Evolutionary conservation across 2,113 vertebrate genomes (phyloP).

Genomic region (Cyphomyrus discorhynchus): DNA sequence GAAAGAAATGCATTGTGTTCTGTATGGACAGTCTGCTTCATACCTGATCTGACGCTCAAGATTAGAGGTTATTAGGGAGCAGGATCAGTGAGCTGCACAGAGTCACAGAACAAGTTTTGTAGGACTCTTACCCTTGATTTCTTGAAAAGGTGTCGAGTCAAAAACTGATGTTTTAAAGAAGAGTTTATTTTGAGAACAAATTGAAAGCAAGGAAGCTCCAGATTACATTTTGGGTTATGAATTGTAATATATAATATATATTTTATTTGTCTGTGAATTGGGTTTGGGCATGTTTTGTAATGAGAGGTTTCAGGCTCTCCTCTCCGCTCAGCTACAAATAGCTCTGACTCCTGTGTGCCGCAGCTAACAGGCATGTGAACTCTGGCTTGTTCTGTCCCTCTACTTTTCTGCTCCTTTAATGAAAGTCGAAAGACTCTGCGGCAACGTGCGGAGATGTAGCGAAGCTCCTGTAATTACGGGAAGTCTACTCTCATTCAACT

Average conservation of each 20-base stretch:
- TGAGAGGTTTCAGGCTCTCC: neutral
- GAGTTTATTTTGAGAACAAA: neutral
- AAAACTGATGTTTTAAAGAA: neutral
- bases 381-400: neutral
- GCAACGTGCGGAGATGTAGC: neutral
- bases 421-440: slow-evolving; percentile 6
- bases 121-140: neutral
- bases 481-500: slow-evolving; percentile 10
- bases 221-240: neutral
- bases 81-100: neutral
- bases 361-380: slow-evolving; percentile 2
- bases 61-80: neutral
- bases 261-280: neutral
- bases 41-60: neutral
- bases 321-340: neutral
- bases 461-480: slow-evolving; percentile 23
- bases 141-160: neutral
- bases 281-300: neutral
- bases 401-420: slow-evolving; percentile 1
- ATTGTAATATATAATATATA: neutral
- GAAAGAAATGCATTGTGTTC: neutral
- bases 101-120: neutral
- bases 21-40: neutral
- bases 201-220: neutral
- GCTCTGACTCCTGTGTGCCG: neutral